Evolutionary conservation across 2,113 vertebrate genomes (phyloP).

Genomic region (Campylomormyrus tamandua): DNA sequence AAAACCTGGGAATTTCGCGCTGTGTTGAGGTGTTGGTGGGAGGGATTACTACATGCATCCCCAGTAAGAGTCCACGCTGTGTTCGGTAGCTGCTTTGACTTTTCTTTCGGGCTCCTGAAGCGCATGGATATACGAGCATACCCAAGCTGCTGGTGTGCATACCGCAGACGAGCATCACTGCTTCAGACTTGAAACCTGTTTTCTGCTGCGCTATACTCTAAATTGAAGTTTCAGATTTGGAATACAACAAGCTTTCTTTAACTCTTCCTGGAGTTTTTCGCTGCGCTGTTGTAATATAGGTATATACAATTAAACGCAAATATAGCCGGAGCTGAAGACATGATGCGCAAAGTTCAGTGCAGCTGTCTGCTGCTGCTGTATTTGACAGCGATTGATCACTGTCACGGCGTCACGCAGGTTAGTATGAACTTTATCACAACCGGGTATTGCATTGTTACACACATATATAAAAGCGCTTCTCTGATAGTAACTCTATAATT

Average conservation of each 20-base stretch:
- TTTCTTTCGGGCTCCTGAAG: conserved; percentile 22
- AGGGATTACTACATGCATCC: conserved; percentile 46
- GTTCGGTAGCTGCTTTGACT: conserved; percentile 9
- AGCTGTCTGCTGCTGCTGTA: conserved; percentile 54
- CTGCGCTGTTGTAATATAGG: neutral
- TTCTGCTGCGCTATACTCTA: neutral
- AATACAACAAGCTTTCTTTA: neutral
- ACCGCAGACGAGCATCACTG: conserved; percentile 15
- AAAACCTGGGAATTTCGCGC: conserved; percentile 9
- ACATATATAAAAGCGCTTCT: neutral
- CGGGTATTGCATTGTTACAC: neutral
- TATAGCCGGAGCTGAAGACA: conserved; percentile 29
- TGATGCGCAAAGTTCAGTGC: conserved; percentile 41
- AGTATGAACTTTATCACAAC: conserved; percentile 19
- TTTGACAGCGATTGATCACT: conserved; percentile 44
- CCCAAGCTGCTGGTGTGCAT: conserved; percentile 33
- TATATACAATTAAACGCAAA: neutral
- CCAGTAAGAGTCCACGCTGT: conserved; percentile 32
- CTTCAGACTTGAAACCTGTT: neutral
- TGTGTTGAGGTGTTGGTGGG: conserved; percentile 40
- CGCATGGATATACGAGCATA: conserved; percentile 33
- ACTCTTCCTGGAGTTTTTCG: neutral
- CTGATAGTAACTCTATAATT: neutral
- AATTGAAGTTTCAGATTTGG: neutral
- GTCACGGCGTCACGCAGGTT: conserved; percentile 53